Evolutionary conservation across 2,797 vertebrate species (phyloP), one percentile per base, ranked within the genome.

Genomic region (Alosa sapidissima): DNA sequence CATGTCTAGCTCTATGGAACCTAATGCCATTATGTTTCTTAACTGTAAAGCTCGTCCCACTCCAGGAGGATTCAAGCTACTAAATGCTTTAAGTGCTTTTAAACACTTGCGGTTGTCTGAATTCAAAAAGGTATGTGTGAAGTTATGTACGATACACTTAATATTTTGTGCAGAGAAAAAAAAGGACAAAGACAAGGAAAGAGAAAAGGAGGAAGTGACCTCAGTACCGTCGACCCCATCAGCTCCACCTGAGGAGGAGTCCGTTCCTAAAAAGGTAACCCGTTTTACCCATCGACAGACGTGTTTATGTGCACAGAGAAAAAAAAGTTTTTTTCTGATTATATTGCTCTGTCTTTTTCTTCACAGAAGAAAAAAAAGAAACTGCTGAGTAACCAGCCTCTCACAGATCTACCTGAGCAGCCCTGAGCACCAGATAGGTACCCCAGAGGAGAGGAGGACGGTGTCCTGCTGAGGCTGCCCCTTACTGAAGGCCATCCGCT

Each of bases 251-350:
- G 48, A 86, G 19, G 81, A 87, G 14, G 83, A 75, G 21, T 58
- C 81, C 16, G 13, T 52, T 3, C 90, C 87, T 16, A 94, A 90
- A 87, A 94, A 95, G 93, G 94, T 95, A 87, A 55, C 7, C 7
- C 7, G 19, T 51, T 65, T 41, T 41, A 45, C 5, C 82, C 21
- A 28, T 68, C 11, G 16, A 41, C 52, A 9, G 52, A 36, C 9
- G 48, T 78, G 4, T 28, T 28, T 28, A 28, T 58, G 7, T 62
- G 6, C 5, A 62, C 55, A n/a, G 14, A 60, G 16, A n/a, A 21
- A 16, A n/a, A n/a, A n/a, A n/a, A n/a, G 16, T 33, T 1, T 62
- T 13, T 75, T 7, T 33, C 68, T 75, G 28, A 41, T 11, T 36
- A 41, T 62, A 24, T 16, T 41, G 68, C 28, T 19, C 36, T 75